Percentiles rank a stretch among this genome's conserved stretches.
Evolutionary conservation across 2,888 invertebrate genomes (phyloP).

Genomic region (Tenodera sinensis): DNA sequence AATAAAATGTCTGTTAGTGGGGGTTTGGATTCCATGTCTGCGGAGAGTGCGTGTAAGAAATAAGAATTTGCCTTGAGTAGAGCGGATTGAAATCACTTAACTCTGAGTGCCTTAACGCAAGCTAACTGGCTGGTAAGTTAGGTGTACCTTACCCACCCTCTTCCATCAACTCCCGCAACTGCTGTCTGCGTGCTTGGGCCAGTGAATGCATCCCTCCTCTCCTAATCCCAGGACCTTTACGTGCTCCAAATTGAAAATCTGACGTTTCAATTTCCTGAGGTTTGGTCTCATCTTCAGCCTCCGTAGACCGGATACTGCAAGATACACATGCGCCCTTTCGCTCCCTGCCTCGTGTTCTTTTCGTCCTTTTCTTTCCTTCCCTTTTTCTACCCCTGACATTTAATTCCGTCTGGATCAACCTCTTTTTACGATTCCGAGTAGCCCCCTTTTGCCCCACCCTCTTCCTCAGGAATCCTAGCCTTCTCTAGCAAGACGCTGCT

Average conservation of each 20-base stretch:
- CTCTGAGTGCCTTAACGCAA: neutral
- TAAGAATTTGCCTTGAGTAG: neutral
- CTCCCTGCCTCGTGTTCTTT: neutral
- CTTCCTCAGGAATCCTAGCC: neutral
- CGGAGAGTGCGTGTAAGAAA: neutral
- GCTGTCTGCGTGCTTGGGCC: conserved; percentile 3
- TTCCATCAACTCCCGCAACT: neutral
- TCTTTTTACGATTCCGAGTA: neutral
- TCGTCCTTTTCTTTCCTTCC: neutral
- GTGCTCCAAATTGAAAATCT: conserved; percentile 26
- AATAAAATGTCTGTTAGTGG: no score
- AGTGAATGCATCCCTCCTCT: neutral
- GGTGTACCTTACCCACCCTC: neutral
- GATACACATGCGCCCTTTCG: neutral
- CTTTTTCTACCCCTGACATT: neutral
- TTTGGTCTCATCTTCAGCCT: conserved; percentile 22
- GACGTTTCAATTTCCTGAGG: conserved; percentile 28
- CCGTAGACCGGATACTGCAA: neutral
- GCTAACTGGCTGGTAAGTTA: neutral
- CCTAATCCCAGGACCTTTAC: conserved; percentile 3
- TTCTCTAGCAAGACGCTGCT: neutral
- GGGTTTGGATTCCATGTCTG: neutral
- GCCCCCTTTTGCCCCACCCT: neutral
- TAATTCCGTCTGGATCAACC: conserved; percentile 16
- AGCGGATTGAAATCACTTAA: neutral